Percentiles rank a stretch among this genome's conserved stretches.
Evolutionary conservation across 2,888 invertebrate species (phyloP).

Genomic region (Vesta saturnalis): DNA sequence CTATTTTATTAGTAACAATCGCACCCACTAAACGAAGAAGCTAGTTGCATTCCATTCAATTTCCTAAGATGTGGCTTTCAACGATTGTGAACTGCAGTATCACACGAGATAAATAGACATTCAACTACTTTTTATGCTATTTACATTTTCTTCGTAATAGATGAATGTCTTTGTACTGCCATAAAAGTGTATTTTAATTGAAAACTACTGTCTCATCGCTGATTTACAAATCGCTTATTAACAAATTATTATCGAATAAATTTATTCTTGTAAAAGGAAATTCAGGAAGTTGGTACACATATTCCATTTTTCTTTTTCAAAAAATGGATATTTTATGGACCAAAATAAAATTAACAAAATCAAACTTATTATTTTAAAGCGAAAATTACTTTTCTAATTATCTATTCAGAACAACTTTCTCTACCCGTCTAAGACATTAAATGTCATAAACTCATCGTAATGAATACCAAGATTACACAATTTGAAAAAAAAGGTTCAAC

Average conservation of each 20-base stretch:
- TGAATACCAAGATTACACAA: constrained; percentile 1
- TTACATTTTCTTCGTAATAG: background rate
- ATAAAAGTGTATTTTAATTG: background rate
- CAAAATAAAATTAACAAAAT: background rate
- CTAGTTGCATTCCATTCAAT: background rate
- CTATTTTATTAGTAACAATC: background rate
- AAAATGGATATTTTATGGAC: too few relatives aligned
- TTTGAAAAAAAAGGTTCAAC: background rate
- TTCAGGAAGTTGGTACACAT: background rate
- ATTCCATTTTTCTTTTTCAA: too few relatives aligned
- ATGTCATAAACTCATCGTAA: background rate
- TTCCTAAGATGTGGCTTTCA: background rate
- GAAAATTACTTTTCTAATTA: background rate
- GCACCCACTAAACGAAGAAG: background rate
- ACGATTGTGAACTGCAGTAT: background rate
- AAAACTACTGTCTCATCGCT: background rate
- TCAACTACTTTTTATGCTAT: background rate
- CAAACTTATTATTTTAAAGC: background rate
- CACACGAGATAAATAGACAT: background rate
- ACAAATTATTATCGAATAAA: background rate
- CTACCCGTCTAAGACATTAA: background rate
- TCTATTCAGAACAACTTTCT: background rate
- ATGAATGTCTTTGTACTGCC: background rate
- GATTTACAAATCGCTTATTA: constrained; percentile 5
- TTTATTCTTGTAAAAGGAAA: background rate